These are phyloP conservation scores for Molossus molossus DNA, from an alignment of 2,797 vertebrate genomes.

Conservation along the genomic window DNA sequence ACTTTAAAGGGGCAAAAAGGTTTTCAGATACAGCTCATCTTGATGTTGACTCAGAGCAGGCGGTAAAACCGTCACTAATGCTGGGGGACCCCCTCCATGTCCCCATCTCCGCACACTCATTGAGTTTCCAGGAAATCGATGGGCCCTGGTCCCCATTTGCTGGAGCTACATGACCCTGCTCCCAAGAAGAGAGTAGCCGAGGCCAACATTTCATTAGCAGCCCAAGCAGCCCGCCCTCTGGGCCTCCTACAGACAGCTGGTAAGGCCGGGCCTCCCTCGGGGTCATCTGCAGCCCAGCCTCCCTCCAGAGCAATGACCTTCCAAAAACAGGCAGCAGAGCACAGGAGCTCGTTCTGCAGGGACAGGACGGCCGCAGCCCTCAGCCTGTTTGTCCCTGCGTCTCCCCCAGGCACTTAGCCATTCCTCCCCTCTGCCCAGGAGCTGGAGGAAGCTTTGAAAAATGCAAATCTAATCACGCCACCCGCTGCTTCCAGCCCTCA, in stretches of 20 bases:
- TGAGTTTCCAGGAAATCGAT: not conserved
- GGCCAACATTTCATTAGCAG: not conserved
- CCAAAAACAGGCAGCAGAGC: not conserved
- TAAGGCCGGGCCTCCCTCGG: not conserved
- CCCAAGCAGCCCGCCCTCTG: rapidly evolving
- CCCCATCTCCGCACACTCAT: not conserved
- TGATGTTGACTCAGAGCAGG: not conserved
- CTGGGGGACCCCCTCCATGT: not conserved
- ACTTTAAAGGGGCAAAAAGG: not conserved
- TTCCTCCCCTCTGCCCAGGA: not conserved
- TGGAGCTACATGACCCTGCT: not conserved
- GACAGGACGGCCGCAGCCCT: rapidly evolving
- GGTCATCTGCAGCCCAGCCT: not conserved
- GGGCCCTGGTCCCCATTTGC: not conserved
- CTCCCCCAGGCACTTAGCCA: not conserved
- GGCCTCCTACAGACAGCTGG: not conserved
- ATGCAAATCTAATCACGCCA: not conserved
- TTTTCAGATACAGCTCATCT: not conserved
- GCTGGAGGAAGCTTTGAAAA: not conserved
- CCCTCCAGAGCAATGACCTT: not conserved
- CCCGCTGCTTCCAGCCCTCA: not conserved
- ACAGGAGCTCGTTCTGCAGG: not conserved
- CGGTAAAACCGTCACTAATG: not conserved
- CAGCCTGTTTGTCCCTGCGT: not conserved
- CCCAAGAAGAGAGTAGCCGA: not conserved